Base-by-base conservation (phyloP, 2,113 vertebrate species). In the Procavia capensis region DNA sequence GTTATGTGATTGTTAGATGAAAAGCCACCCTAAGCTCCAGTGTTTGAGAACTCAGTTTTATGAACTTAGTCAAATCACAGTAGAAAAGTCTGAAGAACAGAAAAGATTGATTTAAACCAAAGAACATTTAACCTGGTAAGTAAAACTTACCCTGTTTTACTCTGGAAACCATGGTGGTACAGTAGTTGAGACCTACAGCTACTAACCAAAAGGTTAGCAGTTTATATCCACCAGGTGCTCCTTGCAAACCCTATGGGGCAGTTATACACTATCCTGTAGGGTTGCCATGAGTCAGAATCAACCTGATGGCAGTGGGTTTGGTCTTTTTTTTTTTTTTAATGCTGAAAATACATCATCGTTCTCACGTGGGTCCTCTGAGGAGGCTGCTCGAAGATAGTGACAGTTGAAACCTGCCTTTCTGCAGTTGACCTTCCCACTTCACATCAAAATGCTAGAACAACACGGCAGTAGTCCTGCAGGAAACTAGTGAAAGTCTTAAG, bases 61-160 rank as follows among this genome's bases (percentile, higher is more conserved):
- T 22, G 45, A 94, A 83, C 31, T 61, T 72, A 25, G 31, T 74
- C 75, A 45, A 91, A 39, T 59, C 75, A 47, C 34, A 59, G 39
- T 70, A 83, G 41, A 57, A 54, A 83, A 83, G 43, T 50, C 14
- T 59, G 27, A 87, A 78, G 61, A 59, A 72, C n/a, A 41, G 80
- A 64, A 74, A 81, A 84, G 43, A 75, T 6, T 45, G 45, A 64
- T 29, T 59, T 45, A 88, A 83, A 72, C 43, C 50, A 54, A 43
- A 96, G 84, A 50, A 63, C n/a, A 45, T 41, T 54, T 94, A 84
- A 61, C n/a, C 31, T n/a, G n/a, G n/a, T n/a, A n/a, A n/a, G n/a
- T n/a, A n/a, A n/a, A n/a, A n/a, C n/a, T 75, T n/a, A n/a, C 1
- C 8, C 34, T 59, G 7, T 47, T 83, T 84, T 92, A 39, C 70